Conservation (phyloP, 2,113 vertebrate genomes). For the Myotis brandtii region DNA sequence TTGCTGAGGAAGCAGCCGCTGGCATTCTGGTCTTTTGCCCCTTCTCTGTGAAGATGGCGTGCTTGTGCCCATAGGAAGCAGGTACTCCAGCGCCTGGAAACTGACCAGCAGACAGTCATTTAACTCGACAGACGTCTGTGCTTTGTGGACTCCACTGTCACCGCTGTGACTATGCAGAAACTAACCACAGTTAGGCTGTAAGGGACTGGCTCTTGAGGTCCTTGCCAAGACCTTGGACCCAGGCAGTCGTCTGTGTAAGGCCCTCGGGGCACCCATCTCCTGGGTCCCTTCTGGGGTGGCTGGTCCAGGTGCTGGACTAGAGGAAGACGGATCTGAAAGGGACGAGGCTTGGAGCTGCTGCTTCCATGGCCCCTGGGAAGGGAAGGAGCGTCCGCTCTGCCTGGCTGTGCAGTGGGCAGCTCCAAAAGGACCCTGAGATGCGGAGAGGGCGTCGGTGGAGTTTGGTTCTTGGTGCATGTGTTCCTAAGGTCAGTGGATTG, state of each 20-base stretch:
- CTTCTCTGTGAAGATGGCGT: no score
- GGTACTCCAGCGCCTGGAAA: neutral
- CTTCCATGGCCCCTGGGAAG: neutral
- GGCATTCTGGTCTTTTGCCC: neutral
- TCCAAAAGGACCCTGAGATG: neutral
- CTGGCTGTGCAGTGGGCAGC: no score
- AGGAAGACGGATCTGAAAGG: no score
- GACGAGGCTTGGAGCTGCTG: neutral
- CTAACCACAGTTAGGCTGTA: neutral
- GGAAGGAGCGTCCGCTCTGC: neutral
- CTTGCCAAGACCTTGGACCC: neutral
- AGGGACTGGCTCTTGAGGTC: neutral
- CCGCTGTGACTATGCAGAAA: no score
- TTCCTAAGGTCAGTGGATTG: neutral
- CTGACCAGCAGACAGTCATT: neutral
- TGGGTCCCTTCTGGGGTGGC: neutral
- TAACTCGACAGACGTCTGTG: neutral
- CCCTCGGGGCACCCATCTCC: neutral
- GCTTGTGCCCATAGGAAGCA: fast-evolving
- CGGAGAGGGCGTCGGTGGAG: neutral
- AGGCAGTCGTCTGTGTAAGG: neutral
- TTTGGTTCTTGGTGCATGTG: neutral
- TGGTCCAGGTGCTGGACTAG: neutral
- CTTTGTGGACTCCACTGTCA: neutral
- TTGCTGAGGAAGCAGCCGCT: neutral